These are phyloP conservation scores for Petrocephalus schoutedeni DNA, from an alignment of 2,797 vertebrate species.

Conservation along the genomic window DNA sequence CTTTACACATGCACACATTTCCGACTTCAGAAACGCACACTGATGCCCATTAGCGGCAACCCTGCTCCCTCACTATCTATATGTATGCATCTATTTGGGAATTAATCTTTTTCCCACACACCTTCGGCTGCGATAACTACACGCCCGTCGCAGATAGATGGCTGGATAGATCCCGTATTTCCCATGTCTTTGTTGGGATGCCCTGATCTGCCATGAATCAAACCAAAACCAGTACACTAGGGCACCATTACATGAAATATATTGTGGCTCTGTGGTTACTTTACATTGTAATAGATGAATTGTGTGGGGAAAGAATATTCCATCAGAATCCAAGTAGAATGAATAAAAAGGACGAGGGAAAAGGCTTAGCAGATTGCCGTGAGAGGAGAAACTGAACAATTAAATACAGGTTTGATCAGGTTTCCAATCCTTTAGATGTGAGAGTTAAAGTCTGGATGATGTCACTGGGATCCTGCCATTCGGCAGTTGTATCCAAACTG, in stretches of 20 bases:
- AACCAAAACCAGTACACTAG: slow-evolving; percentile 47
- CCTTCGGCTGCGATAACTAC: slow-evolving; percentile 41
- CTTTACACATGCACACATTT: slow-evolving; percentile 27
- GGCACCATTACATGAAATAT: slow-evolving; percentile 57
- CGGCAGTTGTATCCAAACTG: slow-evolving; percentile 61
- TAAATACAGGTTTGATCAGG: slow-evolving; percentile 56
- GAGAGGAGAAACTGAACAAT: slow-evolving; percentile 50
- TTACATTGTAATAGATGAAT: slow-evolving; percentile 65
- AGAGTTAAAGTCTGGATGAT: slow-evolving; percentile 69
- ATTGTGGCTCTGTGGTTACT: slow-evolving; percentile 53
- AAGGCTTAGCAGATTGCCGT: neutral
- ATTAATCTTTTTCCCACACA: slow-evolving; percentile 34
- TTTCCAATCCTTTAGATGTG: slow-evolving; percentile 58
- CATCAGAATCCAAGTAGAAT: slow-evolving; percentile 56
- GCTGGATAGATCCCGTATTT: slow-evolving; percentile 32
- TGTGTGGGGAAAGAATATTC: slow-evolving; percentile 55
- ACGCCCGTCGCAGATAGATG: slow-evolving; percentile 49
- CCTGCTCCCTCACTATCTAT: slow-evolving; percentile 8
- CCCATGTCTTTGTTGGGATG: slow-evolving; percentile 35
- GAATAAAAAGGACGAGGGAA: slow-evolving; percentile 49
- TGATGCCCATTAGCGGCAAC: slow-evolving; percentile 38
- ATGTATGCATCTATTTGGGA: slow-evolving; percentile 34
- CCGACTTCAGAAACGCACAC: slow-evolving; percentile 20
- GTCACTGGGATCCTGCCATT: slow-evolving; percentile 66
- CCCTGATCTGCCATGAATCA: slow-evolving; percentile 54